Evolutionary conservation across 2,888 invertebrate genomes (phyloP), one percentile per base, ranked within the genome.

Genomic region (Cerastis leucographa): DNA sequence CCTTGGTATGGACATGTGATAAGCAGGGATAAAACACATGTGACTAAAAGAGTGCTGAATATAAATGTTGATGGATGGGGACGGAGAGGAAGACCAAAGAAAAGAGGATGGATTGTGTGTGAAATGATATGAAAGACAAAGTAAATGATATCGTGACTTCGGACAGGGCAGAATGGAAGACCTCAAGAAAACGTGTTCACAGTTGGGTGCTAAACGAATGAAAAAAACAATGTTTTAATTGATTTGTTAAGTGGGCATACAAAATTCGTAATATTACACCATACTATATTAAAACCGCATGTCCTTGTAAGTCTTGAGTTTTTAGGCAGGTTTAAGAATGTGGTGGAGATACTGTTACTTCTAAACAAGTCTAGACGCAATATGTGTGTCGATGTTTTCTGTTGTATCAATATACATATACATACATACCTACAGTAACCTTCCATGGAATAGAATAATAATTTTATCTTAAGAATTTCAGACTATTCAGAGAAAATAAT

Each of bases 341-440:
- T 19, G 22, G 62, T 35, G 35, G 25, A 54, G 17, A 80, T 80
- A 80, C 73, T 64, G 46, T 64, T 56, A 40, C 14, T 64, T 4
- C 2, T 29, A 70, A 72, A 64, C 40, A n/a, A 54, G 40, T 77
- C 40, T 29, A 54, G 9, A 46, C 9, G 22, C 40, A 56, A 46
- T 42, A 61, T 69, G 62, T 74, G 66, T 72, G 40, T 69, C 17
- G 29, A 42, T 49, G 17, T 56, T 40, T 74, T 29, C 19, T 44
- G 22, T 29, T 54, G 78, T 42, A 40, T 46, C 29, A 40, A 2
- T n/a, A 51, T 11, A 51, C 51, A 9, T n/a, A 51, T 11, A 40
- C 40, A 40, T 35, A 11, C 22, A 35, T 22, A 59, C 19, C 59
- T 29, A 44, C 44, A 9, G 35, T 19, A 78, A 78, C 67, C 40